Base-by-base conservation (phyloP, 2,113 vertebrate genomes). In the Nothobranchius furzeri region DNA sequence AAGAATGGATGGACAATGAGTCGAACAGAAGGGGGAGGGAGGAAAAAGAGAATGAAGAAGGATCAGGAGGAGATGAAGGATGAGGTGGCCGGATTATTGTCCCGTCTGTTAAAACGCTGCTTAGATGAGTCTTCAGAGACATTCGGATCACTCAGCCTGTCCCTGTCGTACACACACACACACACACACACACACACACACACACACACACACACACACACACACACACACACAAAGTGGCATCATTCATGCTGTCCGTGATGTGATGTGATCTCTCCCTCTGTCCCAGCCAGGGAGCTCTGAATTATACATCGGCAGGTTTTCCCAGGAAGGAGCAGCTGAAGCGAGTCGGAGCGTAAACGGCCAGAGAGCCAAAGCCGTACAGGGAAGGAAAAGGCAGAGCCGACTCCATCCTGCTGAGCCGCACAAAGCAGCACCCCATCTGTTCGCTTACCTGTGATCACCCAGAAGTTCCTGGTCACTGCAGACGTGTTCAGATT, bases 391-490 rank as follows among this genome's bases (percentile, higher is more conserved):
- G 50, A 10, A 7, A 42, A 6, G 12, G 9, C 14, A 7, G 30
- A 53, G 12, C 9, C 55, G 24, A 61, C 42, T 53, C 46, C 7
- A 66, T 84, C 73, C 45, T 85, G 86, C 82, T 84, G 82, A 84
- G 46, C 24, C 51, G 64, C 78, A 65, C 50, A 57, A 8, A 35
- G 56, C 51, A 75, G 69, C 78, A 30, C 37, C 10, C 46, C 52
- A 13, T 1, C 43, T 64, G 37, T 6, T 40, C 37, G 9, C 37
- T 90, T 92, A 99, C 98, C 98, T 94, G 98, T 99, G 89, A 94
- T 96, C 62, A 99, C 95, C 98, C 98, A 99, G 64, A 95, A 97
- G 89, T 94, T 94, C 89, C 93, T 96, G 47, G 98, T 99, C 58
- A 95, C 93, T 63, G 92, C 91, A 0, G 98, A 99, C 1, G 94